A percentile compares a stretch with the other conserved stretches of the same genome.
phyloP scores from a whole-genome alignment of 2,888 invertebrate species.

The Athetis lepigone region DNA sequence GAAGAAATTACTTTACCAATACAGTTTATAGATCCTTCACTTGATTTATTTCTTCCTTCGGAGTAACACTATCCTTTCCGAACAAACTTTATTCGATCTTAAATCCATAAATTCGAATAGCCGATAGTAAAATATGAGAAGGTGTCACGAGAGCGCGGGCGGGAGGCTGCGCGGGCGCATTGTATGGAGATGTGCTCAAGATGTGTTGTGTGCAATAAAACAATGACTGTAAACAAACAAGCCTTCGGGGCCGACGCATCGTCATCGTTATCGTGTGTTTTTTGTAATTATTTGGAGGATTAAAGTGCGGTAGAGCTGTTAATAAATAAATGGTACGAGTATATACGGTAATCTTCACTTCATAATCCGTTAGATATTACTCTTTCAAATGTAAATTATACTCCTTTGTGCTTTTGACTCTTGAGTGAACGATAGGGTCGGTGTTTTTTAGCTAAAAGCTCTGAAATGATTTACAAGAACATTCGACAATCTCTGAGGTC shows the following conservation, averaged over 20 bases:
- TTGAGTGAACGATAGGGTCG: too few relatives aligned
- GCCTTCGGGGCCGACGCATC: slow-evolving; percentile 63
- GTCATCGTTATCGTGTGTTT: slow-evolving; percentile 67
- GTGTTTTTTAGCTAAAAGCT: too few relatives aligned
- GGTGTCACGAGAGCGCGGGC: slow-evolving; percentile 54
- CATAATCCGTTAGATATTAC: too few relatives aligned
- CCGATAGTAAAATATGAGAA: slow-evolving; percentile 60
- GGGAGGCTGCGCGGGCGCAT: slow-evolving; percentile 55
- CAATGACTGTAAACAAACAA: slow-evolving; percentile 81
- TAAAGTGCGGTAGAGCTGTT: slow-evolving; percentile 31
- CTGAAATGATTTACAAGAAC: too few relatives aligned
- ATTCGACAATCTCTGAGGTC: too few relatives aligned
- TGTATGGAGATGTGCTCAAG: slow-evolving; percentile 67
- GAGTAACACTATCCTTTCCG: slow-evolving; percentile 37
- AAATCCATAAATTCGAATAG: slow-evolving; percentile 41
- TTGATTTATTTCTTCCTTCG: slow-evolving; percentile 40
- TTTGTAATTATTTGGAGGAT: slow-evolving; percentile 34
- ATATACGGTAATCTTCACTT: too few relatives aligned
- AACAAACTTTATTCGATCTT: slow-evolving; percentile 41
- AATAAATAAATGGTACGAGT: too few relatives aligned
- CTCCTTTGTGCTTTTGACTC: too few relatives aligned
- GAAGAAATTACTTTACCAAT: slow-evolving; percentile 22
- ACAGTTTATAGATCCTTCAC: not conserved
- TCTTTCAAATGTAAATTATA: too few relatives aligned
- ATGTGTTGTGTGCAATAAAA: slow-evolving; percentile 71